A percentile compares a stretch with the other conserved stretches of the same genome.
phyloP scores from a whole-genome alignment of 2,797 vertebrate species.

The Acanthornis magna region DNA sequence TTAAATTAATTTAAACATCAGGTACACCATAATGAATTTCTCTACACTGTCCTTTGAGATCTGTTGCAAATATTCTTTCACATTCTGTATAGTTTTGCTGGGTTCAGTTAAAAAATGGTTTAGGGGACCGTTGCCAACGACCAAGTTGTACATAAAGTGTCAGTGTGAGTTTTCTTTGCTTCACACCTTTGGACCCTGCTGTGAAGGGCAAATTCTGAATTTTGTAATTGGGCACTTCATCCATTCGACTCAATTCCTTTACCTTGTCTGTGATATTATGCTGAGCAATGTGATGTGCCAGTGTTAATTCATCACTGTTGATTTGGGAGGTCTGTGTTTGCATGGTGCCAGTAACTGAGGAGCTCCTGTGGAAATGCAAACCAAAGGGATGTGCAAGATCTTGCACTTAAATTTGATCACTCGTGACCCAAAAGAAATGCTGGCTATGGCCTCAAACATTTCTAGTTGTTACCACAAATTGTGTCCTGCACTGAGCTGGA shows the following conservation, averaged over 20 bases:
- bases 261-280: not conserved
- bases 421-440: not conserved
- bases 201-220: constrained; percentile 6
- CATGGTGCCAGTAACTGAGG: constrained; percentile 10
- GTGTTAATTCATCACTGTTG: constrained; percentile 5
- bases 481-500: not conserved
- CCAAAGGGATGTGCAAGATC: not conserved
- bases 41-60: constrained; percentile 66
- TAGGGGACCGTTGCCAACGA: constrained; percentile 59
- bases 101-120: constrained; percentile 56
- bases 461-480: not conserved
- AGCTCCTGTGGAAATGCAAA: constrained; percentile 23
- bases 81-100: constrained; percentile 68
- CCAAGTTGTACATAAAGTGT: constrained; percentile 66
- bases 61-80: constrained; percentile 70
- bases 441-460: not conserved
- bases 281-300: not conserved
- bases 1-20: constrained; percentile 66
- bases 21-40: constrained; percentile 61
- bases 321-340: constrained; percentile 12
- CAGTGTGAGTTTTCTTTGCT: constrained; percentile 53
- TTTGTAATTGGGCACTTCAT: constrained; percentile 41
- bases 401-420: not conserved
- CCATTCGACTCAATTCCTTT: not conserved
- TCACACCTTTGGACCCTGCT: constrained; percentile 7